phyloP scores from a whole-genome alignment of 2,888 invertebrate genomes.

The Drosophila pegasa region DNA sequence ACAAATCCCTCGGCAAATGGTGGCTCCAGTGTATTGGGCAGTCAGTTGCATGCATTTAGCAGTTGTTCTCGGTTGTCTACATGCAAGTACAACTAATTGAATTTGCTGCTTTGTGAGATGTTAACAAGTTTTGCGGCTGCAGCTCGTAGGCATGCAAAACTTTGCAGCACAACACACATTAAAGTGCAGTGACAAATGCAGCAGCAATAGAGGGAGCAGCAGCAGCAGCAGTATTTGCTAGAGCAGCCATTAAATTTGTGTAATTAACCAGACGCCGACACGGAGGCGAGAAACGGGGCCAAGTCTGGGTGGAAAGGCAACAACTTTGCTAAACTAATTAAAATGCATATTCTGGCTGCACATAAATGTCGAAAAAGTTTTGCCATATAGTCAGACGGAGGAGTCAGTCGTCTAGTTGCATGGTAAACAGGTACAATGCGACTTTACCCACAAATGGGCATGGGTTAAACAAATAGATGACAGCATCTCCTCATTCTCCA shows the following conservation, averaged over 20 bases:
- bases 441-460: slow-evolving; percentile 50
- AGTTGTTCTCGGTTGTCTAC: neutral
- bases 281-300: neutral
- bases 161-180: slow-evolving; percentile 55
- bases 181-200: slow-evolving; percentile 67
- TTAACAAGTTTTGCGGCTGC: slow-evolving; percentile 73
- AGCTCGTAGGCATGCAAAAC: slow-evolving; percentile 54
- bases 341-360: slow-evolving; percentile 77
- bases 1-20: neutral
- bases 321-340: slow-evolving; percentile 79
- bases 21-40: neutral
- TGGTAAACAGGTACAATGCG: slow-evolving; percentile 59
- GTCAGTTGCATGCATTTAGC: neutral
- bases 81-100: slow-evolving; percentile 65
- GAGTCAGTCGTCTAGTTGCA: slow-evolving; percentile 19
- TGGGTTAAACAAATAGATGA: slow-evolving; percentile 68
- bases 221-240: slow-evolving; percentile 11
- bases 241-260: slow-evolving; percentile 63
- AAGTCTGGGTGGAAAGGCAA: slow-evolving; percentile 21
- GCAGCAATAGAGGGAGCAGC: slow-evolving; percentile 4
- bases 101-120: slow-evolving; percentile 80
- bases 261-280: slow-evolving; percentile 65
- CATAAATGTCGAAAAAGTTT: slow-evolving; percentile 56
- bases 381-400: slow-evolving; percentile 30
- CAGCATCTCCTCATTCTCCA: slow-evolving; percentile 8